phyloP scores from a whole-genome alignment of 2,888 invertebrate genomes.

The Dryobota labecula region DNA sequence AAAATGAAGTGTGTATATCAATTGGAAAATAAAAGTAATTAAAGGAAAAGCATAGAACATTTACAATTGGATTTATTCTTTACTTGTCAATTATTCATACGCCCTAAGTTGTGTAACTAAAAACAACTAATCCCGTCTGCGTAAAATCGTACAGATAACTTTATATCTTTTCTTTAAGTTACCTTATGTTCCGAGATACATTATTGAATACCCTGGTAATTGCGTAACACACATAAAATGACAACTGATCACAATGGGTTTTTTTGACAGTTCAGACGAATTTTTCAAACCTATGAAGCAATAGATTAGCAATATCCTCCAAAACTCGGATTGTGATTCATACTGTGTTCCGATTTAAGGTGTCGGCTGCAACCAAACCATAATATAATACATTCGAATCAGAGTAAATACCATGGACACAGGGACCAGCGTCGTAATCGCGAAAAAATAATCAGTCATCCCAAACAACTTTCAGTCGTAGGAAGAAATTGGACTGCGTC shows the following conservation, averaged over 20 bases:
- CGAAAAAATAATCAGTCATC: neutral
- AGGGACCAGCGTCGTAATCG: too few species aligned
- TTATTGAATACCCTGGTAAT: too few species aligned
- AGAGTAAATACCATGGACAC: neutral
- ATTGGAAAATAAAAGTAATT: neutral
- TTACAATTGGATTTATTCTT: neutral
- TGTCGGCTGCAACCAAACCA: neutral
- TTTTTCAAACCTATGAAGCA: too few species aligned
- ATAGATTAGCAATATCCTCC: too few species aligned
- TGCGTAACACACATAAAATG: too few species aligned
- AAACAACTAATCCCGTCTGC: constrained; percentile 3
- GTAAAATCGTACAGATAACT: neutral
- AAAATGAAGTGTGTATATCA: neutral
- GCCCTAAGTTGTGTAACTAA: neutral
- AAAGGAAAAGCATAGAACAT: neutral
- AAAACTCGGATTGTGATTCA: too few species aligned
- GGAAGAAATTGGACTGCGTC: too few species aligned
- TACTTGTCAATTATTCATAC: neutral
- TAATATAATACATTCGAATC: constrained; percentile 3
- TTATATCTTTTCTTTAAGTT: too few species aligned
- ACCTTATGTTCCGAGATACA: constrained; percentile 6
- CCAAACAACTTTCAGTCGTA: too few species aligned
- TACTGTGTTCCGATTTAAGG: too few species aligned
- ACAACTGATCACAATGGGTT: too few species aligned
- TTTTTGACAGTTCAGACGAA: too few species aligned